These are phyloP conservation scores for Timema cristinae DNA, from an alignment of 2,888 invertebrate species.

Conservation along the genomic window DNA sequence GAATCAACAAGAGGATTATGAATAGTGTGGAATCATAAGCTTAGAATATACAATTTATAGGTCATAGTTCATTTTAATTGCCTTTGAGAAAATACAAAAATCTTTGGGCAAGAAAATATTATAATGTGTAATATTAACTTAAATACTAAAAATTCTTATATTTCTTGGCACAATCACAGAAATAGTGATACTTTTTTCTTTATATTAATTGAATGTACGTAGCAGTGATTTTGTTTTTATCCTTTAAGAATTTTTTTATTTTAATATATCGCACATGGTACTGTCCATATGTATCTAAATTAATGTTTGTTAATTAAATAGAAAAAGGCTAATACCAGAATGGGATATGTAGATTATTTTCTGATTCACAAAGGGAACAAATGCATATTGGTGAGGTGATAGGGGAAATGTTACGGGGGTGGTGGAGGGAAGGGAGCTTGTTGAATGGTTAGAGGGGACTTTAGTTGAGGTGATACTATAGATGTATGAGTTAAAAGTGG, in stretches of 20 bases:
- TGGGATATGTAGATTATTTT: conserved; percentile 19
- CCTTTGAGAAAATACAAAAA: no score
- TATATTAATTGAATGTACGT: no score
- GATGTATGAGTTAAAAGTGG: conserved; percentile 23
- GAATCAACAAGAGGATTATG: no score
- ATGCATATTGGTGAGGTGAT: conserved; percentile 11
- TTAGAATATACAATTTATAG: no score
- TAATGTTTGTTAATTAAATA: conserved; percentile 24
- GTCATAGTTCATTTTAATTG: no score
- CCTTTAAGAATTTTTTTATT: conserved; percentile 20
- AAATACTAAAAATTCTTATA: no score
- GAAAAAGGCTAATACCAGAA: conserved; percentile 21
- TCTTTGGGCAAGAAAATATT: no score
- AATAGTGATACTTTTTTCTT: no score
- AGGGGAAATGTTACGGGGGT: conserved; percentile 3
- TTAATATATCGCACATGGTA: conserved; percentile 19
- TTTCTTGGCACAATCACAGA: no score
- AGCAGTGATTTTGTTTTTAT: conserved; percentile 12
- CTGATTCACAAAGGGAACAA: conserved; percentile 22
- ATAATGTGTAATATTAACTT: no score
- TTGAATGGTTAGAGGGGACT: no score
- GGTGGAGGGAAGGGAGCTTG: neutral
- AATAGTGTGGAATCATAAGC: no score
- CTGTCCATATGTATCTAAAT: conserved; percentile 22
- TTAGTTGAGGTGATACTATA: neutral